These are phyloP conservation scores for Hucho hucho DNA, from an alignment of 2,113 vertebrate genomes.

Conservation along the genomic window DNA sequence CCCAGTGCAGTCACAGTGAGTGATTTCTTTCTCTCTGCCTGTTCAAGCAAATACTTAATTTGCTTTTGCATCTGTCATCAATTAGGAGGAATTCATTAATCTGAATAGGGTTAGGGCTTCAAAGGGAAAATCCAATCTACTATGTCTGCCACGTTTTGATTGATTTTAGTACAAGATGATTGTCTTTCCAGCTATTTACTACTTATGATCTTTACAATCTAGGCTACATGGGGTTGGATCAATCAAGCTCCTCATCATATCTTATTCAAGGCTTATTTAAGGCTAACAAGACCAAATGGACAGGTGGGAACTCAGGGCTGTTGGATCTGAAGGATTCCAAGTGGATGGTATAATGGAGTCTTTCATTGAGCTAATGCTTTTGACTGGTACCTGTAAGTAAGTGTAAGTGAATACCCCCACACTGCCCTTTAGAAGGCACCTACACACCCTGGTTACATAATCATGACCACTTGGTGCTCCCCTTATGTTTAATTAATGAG, in stretches of 20 bases:
- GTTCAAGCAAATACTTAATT: conserved; percentile 44
- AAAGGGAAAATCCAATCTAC: conserved; percentile 43
- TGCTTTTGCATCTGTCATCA: conserved; percentile 62
- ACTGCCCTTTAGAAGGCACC: neutral
- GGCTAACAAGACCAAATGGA: neutral
- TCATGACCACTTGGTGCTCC: conserved; percentile 55
- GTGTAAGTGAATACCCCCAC: neutral
- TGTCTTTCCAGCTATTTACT: conserved; percentile 19
- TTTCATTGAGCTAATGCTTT: neutral
- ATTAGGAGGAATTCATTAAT: conserved; percentile 59
- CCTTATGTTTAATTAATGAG: conserved; percentile 68
- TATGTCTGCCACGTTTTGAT: conserved; percentile 28
- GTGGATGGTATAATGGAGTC: neutral
- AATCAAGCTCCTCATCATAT: neutral
- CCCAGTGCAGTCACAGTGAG: conserved; percentile 7
- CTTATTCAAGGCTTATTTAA: neutral
- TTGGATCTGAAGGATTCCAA: neutral
- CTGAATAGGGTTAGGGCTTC: conserved; percentile 38
- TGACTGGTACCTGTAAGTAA: neutral
- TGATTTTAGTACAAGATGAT: conserved; percentile 41
- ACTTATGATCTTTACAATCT: neutral
- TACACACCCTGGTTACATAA: conserved; percentile 13
- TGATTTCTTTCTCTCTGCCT: conserved; percentile 8
- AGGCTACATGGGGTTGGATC: neutral
- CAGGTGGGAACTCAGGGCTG: neutral